phyloP scores from a whole-genome alignment of 2,113 vertebrate species.

The Lates calcarifer region DNA sequence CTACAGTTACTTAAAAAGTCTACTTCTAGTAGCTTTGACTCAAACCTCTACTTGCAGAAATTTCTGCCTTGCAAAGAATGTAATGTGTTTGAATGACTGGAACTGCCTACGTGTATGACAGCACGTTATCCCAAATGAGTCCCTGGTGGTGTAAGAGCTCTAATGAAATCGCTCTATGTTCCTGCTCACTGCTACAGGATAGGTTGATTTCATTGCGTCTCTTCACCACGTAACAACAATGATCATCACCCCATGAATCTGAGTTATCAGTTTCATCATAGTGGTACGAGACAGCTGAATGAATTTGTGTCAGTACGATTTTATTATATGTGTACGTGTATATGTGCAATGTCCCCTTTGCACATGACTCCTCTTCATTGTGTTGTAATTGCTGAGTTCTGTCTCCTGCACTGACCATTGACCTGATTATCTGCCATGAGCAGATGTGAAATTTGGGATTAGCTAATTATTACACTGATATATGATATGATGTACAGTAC shows the following conservation, averaged over 20 bases:
- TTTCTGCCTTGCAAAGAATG: not conserved
- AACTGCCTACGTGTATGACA: not conserved
- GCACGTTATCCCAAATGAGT: not conserved
- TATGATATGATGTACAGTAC: not conserved
- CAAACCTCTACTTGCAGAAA: not conserved
- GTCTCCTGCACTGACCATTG: not conserved
- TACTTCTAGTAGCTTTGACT: not conserved
- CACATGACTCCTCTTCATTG: not conserved
- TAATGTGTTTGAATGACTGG: not conserved
- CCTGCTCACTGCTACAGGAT: constrained; percentile 85
- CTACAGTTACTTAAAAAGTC: not conserved
- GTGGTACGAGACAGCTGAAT: not conserved
- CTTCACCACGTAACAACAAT: constrained; percentile 68
- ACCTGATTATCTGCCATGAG: not conserved
- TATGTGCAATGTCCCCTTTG: not conserved
- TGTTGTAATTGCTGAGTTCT: not conserved
- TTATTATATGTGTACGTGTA: constrained; percentile 1
- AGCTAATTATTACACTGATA: constrained; percentile 20
- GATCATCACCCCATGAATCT: not conserved
- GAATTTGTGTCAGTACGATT: not conserved
- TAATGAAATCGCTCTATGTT: constrained; percentile 91
- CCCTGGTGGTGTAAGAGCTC: constrained; percentile 79
- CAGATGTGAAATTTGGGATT: constrained; percentile 7
- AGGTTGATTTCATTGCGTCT: constrained; percentile 91
- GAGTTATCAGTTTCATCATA: too few relatives aligned